These are phyloP conservation scores for Notodonta dromedarius DNA, from an alignment of 2,888 invertebrate genomes.

Conservation along the genomic window DNA sequence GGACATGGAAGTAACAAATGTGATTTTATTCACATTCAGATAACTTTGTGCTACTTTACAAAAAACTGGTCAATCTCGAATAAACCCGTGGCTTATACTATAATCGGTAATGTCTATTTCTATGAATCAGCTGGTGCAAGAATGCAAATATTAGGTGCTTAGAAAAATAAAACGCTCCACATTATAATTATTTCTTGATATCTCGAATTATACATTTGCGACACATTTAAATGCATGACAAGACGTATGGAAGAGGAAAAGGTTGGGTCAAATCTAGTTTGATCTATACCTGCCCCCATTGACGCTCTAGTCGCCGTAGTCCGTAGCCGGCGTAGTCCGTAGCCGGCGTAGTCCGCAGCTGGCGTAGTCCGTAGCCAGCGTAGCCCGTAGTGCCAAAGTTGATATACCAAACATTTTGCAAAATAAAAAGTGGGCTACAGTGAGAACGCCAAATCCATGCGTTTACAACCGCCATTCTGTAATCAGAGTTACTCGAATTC, in stretches of 20 bases:
- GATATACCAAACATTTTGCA: slow-evolving; percentile 50
- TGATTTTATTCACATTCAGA: slow-evolving; percentile 28
- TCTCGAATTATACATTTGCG: too few relatives aligned
- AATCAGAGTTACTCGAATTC: not conserved
- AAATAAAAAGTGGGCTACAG: slow-evolving; percentile 31
- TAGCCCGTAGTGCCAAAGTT: slow-evolving; percentile 45
- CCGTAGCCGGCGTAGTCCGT: slow-evolving; percentile 16
- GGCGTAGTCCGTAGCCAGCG: slow-evolving; percentile 30
- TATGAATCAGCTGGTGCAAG: too few relatives aligned
- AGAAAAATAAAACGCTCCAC: too few relatives aligned
- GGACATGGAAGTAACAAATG: slow-evolving; percentile 25
- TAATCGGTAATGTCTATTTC: too few relatives aligned
- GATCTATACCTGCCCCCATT: too few relatives aligned
- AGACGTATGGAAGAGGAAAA: too few relatives aligned
- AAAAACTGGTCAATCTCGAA: slow-evolving; percentile 5
- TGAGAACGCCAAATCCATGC: not conserved
- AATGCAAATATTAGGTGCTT: too few relatives aligned
- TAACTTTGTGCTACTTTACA: slow-evolving; percentile 7
- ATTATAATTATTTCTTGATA: not conserved
- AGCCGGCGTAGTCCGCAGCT: slow-evolving; percentile 17
- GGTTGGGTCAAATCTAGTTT: too few relatives aligned
- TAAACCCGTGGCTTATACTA: not conserved
- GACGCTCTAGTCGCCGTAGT: too few relatives aligned
- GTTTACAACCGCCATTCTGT: too few relatives aligned
- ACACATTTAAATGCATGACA: too few relatives aligned